phyloP scores from a whole-genome alignment of 2,113 vertebrate species.

The Ursus arctos region DNA sequence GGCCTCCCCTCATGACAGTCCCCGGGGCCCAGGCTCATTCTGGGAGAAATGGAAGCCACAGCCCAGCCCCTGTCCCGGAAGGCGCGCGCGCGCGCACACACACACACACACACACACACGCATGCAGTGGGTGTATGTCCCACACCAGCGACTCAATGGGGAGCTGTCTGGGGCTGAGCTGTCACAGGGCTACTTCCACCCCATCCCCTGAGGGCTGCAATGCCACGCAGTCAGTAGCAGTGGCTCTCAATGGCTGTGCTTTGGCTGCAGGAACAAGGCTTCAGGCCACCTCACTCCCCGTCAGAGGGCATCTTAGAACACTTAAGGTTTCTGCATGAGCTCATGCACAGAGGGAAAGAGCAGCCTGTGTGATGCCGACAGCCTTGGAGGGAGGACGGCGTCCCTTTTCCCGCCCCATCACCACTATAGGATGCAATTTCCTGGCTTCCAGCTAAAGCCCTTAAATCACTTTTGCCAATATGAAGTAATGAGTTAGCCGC shows the following conservation, averaged over 20 bases:
- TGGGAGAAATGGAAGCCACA: neutral
- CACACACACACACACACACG: too few species aligned
- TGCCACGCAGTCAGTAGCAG: neutral
- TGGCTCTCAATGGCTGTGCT: neutral
- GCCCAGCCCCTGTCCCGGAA: fast-evolving
- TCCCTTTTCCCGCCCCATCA: too few species aligned
- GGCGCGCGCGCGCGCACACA: too few species aligned
- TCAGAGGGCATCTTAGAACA: neutral
- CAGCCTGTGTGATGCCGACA: neutral
- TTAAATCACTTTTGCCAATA: constrained; percentile 22
- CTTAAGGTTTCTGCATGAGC: neutral
- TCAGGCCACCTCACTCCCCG: neutral
- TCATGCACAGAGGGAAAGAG: neutral
- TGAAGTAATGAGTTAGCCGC: neutral
- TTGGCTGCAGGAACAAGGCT: neutral
- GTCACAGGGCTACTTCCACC: fast-evolving
- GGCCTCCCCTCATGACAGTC: neutral
- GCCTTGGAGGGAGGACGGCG: neutral
- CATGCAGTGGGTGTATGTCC: too few species aligned
- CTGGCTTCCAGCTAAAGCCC: neutral
- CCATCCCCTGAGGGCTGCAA: neutral
- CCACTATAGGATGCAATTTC: neutral
- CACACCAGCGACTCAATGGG: neutral
- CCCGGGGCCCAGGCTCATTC: neutral
- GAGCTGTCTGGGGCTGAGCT: neutral